These are phyloP conservation scores for Sebastes vulpes DNA, from an alignment of 2,797 vertebrate genomes.

Conservation along the genomic window DNA sequence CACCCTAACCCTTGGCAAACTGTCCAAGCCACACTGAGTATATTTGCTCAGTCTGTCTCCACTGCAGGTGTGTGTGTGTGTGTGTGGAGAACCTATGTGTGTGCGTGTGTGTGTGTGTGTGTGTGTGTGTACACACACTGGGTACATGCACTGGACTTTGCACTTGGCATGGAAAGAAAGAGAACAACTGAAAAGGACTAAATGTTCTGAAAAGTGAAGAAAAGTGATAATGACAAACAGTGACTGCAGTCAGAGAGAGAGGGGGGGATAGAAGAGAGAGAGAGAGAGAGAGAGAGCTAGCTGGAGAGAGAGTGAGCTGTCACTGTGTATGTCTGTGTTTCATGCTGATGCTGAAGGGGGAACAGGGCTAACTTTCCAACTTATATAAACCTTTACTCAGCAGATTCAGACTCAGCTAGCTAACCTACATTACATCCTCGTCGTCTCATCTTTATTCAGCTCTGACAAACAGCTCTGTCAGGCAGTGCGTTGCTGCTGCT, in stretches of 20 bases:
- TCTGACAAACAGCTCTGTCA: conserved; percentile 13
- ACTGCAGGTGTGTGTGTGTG: neutral
- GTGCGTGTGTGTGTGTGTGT: neutral
- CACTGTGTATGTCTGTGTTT: neutral
- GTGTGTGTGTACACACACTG: conserved; percentile 17
- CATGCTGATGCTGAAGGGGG: conserved; percentile 2
- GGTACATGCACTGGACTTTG: conserved; percentile 41
- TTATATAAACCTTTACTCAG: conserved; percentile 30
- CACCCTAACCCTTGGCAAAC: conserved; percentile 3
- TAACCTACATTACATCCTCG: conserved; percentile 15
- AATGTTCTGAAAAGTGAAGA: conserved; percentile 46
- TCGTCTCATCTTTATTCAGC: neutral
- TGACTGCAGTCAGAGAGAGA: neutral
- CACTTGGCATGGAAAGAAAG: conserved; percentile 9
- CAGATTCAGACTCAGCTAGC: conserved; percentile 2
- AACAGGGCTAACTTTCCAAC: conserved; percentile 3
- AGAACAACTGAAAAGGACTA: conserved; percentile 19
- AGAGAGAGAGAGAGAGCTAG: neutral
- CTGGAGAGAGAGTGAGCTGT: neutral
- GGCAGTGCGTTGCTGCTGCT: neutral
- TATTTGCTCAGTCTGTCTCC: conserved; percentile 34
- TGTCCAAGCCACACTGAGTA: conserved; percentile 1
- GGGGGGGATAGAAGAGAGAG: neutral
- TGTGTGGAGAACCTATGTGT: neutral
- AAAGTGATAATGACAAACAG: conserved; percentile 14